These are phyloP conservation scores for Sebastes minor DNA, from an alignment of 2,797 vertebrate species.

Conservation along the genomic window DNA sequence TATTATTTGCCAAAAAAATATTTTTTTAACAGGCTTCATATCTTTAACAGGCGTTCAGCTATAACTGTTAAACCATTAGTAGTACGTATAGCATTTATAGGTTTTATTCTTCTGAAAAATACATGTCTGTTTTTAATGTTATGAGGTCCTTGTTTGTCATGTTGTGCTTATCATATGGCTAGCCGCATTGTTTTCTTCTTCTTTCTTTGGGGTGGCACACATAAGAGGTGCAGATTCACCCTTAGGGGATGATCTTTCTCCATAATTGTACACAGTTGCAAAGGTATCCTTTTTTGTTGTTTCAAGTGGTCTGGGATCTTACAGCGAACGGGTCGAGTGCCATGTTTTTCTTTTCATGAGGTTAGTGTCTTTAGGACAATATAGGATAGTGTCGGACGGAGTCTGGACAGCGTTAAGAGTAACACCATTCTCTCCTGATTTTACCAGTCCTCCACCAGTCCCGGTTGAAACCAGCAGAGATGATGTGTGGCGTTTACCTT, in stretches of 20 bases:
- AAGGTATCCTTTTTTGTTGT: constrained; percentile 57
- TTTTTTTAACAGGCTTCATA: constrained; percentile 56
- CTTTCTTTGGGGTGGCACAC: constrained; percentile 9
- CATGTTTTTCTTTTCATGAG: constrained; percentile 54
- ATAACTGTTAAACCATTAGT: constrained; percentile 54
- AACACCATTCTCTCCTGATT: constrained; percentile 32
- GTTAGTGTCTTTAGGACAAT: constrained; percentile 26
- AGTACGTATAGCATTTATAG: constrained; percentile 43
- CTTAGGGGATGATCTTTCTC: constrained; percentile 32
- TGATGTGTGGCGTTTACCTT: constrained; percentile 80
- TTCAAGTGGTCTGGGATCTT: constrained; percentile 48
- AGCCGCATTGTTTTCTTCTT: constrained; percentile 1
- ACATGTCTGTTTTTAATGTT: constrained; percentile 52
- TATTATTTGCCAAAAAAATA: constrained; percentile 70
- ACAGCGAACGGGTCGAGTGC: constrained; percentile 58
- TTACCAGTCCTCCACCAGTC: background rate
- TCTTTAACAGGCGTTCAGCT: constrained; percentile 50
- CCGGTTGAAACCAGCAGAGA: constrained; percentile 44
- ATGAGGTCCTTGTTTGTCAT: constrained; percentile 25
- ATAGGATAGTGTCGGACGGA: constrained; percentile 18
- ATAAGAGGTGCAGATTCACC: constrained; percentile 30
- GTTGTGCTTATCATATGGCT: constrained; percentile 26
- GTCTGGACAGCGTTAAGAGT: constrained; percentile 34
- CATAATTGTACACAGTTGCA: constrained; percentile 60
- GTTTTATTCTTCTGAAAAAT: constrained; percentile 54